These are phyloP conservation scores for Nyctereutes procyonoides DNA, from an alignment of 2,113 vertebrate genomes.

Conservation along the genomic window DNA sequence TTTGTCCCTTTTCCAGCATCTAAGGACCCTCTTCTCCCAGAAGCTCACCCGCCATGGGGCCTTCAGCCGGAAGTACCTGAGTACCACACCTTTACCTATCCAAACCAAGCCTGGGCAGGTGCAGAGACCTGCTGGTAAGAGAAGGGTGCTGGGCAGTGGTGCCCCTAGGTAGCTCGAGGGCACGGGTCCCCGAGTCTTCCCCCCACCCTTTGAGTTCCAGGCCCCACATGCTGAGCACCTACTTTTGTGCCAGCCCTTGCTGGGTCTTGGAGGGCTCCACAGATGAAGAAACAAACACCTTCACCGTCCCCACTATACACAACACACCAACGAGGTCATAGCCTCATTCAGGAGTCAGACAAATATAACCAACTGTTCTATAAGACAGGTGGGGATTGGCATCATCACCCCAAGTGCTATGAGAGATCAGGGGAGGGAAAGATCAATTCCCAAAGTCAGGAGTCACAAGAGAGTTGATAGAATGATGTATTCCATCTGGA, in stretches of 20 bases:
- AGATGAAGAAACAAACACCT: neutral
- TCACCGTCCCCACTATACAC: fast-evolving
- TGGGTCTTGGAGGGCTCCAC: neutral
- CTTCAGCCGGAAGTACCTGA: neutral
- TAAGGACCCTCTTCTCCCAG: neutral
- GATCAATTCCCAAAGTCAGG: neutral
- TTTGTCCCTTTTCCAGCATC: neutral
- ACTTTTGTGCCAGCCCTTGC: neutral
- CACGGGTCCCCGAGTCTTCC: neutral
- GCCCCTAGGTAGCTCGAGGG: neutral
- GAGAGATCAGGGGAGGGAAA: neutral
- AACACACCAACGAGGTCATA: neutral
- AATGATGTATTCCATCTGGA: neutral
- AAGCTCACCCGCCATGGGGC: neutral
- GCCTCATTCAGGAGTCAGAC: neutral
- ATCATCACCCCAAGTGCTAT: too few relatives aligned
- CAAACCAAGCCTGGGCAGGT: too few relatives aligned
- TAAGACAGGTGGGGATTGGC: neutral
- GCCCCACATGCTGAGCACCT: fast-evolving
- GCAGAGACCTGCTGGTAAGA: neutral
- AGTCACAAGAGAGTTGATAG: neutral
- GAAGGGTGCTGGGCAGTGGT: neutral
- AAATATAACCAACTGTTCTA: fast-evolving
- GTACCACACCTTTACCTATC: too few relatives aligned
- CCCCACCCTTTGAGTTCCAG: neutral